Evolutionary conservation across 2,888 invertebrate genomes (phyloP).

Genomic region (Prenolepis imparis): DNA sequence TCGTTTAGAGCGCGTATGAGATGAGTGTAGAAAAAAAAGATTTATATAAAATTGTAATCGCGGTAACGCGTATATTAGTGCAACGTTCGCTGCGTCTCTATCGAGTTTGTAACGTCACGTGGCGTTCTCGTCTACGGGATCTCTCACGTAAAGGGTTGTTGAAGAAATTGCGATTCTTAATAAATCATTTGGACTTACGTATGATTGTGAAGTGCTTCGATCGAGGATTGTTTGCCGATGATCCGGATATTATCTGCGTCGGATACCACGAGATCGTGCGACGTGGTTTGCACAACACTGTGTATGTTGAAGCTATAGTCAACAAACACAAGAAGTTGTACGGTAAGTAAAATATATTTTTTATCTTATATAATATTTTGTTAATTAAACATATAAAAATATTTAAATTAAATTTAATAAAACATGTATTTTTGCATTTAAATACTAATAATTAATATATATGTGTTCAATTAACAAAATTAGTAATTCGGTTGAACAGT

Average conservation of each 20-base stretch:
- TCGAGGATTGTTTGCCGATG: slow-evolving; percentile 1
- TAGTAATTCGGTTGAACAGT: too few species aligned
- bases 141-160: neutral
- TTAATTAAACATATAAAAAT: too few species aligned
- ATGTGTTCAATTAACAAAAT: too few species aligned
- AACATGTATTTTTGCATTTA: too few species aligned
- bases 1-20: neutral
- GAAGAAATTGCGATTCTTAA: slow-evolving; percentile 19
- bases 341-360: slow-evolving; percentile 12
- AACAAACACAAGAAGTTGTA: neutral
- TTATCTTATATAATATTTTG: too few species aligned
- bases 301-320: slow-evolving; percentile 26
- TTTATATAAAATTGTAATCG: slow-evolving; percentile 26
- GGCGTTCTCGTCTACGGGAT: neutral
- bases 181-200: slow-evolving; percentile 35
- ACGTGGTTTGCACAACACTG: slow-evolving; percentile 17
- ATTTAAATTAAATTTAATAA: too few species aligned
- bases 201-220: slow-evolving; percentile 38
- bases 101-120: slow-evolving; percentile 14
- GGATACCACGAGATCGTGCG: slow-evolving; percentile 25
- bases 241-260: slow-evolving; percentile 32
- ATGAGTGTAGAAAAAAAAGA: neutral
- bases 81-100: slow-evolving; percentile 10
- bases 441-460: too few species aligned
- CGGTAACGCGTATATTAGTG: slow-evolving; percentile 23